phyloP scores from a whole-genome alignment of 2,888 invertebrate genomes.

The Acleris cristana region DNA sequence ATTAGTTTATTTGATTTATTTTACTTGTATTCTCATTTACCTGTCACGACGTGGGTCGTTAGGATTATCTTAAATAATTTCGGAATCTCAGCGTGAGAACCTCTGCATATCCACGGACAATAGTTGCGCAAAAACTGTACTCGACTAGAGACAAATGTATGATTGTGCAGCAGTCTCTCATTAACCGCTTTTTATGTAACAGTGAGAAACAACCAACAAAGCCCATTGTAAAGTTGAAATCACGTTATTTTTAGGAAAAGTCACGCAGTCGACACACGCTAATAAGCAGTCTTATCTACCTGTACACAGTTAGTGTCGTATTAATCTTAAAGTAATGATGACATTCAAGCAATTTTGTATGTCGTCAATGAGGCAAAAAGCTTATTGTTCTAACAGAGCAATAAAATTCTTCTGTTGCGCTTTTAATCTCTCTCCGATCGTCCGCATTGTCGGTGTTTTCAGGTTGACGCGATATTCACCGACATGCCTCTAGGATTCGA shows the following conservation, averaged over 20 bases:
- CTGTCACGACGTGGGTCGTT: slow-evolving; percentile 17
- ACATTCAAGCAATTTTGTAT: not conserved
- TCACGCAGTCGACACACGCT: slow-evolving; percentile 13
- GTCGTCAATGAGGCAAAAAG: too few relatives aligned
- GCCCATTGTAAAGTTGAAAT: slow-evolving; percentile 46
- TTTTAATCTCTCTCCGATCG: not conserved
- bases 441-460: not conserved
- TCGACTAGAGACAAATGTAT: slow-evolving; percentile 51
- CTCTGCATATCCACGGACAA: slow-evolving; percentile 59
- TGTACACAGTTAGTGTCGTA: not conserved
- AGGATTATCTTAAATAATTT: slow-evolving; percentile 46
- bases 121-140: slow-evolving; percentile 60
- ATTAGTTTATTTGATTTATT: slow-evolving; percentile 42
- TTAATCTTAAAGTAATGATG: slow-evolving; percentile 7
- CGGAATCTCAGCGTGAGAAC: slow-evolving; percentile 58
- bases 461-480: slow-evolving; percentile 17
- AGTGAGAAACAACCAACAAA: slow-evolving; percentile 56
- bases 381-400: too few relatives aligned
- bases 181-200: slow-evolving; percentile 36
- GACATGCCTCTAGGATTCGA: slow-evolving; percentile 18
- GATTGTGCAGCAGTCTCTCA: slow-evolving; percentile 48
- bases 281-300: slow-evolving; percentile 4
- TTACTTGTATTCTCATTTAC: slow-evolving; percentile 43
- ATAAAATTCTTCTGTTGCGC: not conserved
- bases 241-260: slow-evolving; percentile 31